Evolutionary conservation across 2,797 vertebrate species (phyloP), one percentile per base, ranked within the genome.

Genomic region (Philypnodon macrostomus): DNA sequence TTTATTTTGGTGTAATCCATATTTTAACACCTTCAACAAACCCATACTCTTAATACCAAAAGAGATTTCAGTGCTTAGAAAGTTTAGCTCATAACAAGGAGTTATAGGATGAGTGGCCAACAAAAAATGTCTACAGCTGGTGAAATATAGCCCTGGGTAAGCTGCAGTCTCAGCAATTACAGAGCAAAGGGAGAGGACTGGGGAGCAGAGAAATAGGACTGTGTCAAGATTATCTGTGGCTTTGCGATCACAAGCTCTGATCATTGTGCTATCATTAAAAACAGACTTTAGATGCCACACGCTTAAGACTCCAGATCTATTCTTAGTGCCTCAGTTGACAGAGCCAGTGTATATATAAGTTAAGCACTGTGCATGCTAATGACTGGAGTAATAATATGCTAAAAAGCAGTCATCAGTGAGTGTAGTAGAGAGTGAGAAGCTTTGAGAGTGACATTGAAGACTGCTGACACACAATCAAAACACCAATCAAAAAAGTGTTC

Each of bases 321-420:
- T 70, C 59, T 64, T 56, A 15, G 61, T 60, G 44, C 37, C 29
- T 55, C 52, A 34, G 40, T 70, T 47, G 48, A 58, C 21, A 5
- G 32, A 4, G 1, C 51, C 23, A 27, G 37, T 17, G 39, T 41
- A 52, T 67, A 31, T 41, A 52, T 67, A 31, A 46, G 41, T 40
- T 18, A 27, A 52, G n/a, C 40, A 27, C 55, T 11, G 51, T 19
- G 29, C 24, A 54, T 5, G 13, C 45, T 64, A 67, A 72, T 68
- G 46, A 57, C 46, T 38, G 47, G 17, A 58, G 38, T 26, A 61
- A 56, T 29, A 46, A 58, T 53, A 64, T 55, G 70, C 21, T 60
- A 47, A 48, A 60, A 14, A 52, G 46, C 50, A 39, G 29, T 33
- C 26, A 33, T 53, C 35, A 21, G 38, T 47, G 36, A 19, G 34